phyloP scores from a whole-genome alignment of 2,797 vertebrate genomes.

The Helostoma temminkii region DNA sequence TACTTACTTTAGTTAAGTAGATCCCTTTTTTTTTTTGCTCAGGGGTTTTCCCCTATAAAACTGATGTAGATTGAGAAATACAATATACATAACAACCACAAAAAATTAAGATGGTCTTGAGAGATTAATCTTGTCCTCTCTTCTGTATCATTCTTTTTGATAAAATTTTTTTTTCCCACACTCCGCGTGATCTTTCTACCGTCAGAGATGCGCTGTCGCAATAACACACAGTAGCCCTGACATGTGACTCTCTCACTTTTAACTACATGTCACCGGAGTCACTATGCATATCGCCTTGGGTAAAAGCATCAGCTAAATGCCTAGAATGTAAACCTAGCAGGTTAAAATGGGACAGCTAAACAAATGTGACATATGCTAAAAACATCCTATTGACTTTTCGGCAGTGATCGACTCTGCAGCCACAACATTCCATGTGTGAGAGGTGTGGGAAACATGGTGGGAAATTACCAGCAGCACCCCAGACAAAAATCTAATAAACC shows the following conservation, averaged over 20 bases:
- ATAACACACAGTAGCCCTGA: constrained; percentile 7
- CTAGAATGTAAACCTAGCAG: constrained; percentile 40
- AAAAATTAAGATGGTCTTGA: too few relatives aligned
- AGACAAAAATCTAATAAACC: constrained; percentile 28
- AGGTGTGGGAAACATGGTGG: constrained; percentile 42
- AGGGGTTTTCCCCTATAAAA: too few relatives aligned
- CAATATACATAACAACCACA: too few relatives aligned
- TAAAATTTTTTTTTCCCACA: not conserved
- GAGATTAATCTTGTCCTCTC: not conserved
- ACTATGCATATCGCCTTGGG: constrained; percentile 3
- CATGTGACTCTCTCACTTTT: constrained; percentile 3
- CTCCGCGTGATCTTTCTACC: not conserved
- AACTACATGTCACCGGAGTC: not conserved
- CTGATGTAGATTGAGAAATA: too few relatives aligned
- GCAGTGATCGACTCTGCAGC: constrained; percentile 18
- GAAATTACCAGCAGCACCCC: constrained; percentile 57
- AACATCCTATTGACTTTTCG: constrained; percentile 40
- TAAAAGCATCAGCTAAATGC: not conserved
- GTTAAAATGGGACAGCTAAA: constrained; percentile 24
- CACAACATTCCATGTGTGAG: constrained; percentile 54
- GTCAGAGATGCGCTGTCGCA: not conserved
- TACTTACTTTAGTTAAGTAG: not conserved
- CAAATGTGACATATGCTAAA: constrained; percentile 42
- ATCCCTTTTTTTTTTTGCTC: not conserved
- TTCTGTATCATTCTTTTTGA: not conserved